Conservation (phyloP, 2,797 vertebrate genomes). For the Eulemur mongoz region DNA sequence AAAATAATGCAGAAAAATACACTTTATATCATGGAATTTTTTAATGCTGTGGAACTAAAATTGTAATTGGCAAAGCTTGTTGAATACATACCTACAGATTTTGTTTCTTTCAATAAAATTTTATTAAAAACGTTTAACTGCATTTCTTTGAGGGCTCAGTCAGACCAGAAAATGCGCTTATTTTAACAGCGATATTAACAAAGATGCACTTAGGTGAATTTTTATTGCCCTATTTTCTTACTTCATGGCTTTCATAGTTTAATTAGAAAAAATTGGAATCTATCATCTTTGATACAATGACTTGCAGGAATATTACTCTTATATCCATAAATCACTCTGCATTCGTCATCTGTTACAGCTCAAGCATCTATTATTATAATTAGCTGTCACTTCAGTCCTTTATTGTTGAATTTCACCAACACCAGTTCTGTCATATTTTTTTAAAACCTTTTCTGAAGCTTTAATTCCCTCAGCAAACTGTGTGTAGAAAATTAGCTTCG, state of each 20-base stretch:
- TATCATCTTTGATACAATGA: constrained; percentile 32
- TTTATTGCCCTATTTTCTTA: constrained; percentile 40
- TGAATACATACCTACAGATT: background rate
- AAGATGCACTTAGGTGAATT: constrained; percentile 36
- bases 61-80: background rate
- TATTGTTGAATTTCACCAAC: constrained; percentile 30
- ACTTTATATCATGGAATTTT: background rate
- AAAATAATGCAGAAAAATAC: background rate
- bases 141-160: background rate
- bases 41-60: background rate
- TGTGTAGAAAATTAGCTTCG: background rate
- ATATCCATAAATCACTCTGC: constrained; percentile 35
- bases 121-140: constrained; percentile 4
- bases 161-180: constrained; percentile 31
- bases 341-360: background rate
- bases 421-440: constrained; percentile 47
- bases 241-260: constrained; percentile 54
- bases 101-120: constrained; percentile 31
- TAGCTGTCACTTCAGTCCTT: constrained; percentile 64
- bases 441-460: background rate
- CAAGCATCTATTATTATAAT: constrained; percentile 57
- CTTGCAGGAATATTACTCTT: background rate
- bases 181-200: constrained; percentile 48
- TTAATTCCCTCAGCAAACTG: constrained; percentile 24
- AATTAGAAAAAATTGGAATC: constrained; percentile 52